Evolutionary conservation across 2,797 vertebrate species (phyloP).

Genomic region (Antennarius maculatus): DNA sequence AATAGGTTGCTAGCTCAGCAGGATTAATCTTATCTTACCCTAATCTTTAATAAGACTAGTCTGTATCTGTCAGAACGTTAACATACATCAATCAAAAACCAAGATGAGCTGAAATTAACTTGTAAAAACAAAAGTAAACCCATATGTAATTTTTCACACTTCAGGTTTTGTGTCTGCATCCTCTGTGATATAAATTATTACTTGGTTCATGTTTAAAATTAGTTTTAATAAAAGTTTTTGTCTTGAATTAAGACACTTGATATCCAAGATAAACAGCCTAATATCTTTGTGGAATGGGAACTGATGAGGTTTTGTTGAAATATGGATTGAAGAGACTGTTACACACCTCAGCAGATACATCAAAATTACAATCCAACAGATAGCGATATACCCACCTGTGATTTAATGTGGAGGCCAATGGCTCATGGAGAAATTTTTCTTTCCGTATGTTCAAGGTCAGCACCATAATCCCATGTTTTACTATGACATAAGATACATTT

Average conservation of each 20-base stretch:
- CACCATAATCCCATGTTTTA: constrained; percentile 11
- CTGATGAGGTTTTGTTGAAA: background rate
- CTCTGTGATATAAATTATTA: background rate
- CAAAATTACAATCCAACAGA: background rate
- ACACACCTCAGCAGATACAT: constrained; percentile 25
- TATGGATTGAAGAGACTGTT: background rate
- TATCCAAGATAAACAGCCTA: background rate
- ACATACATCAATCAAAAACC: no score
- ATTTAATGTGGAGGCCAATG: constrained; percentile 51
- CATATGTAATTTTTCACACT: no score
- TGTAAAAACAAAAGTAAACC: no score
- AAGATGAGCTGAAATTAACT: no score
- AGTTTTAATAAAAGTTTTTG: no score
- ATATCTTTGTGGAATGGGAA: background rate
- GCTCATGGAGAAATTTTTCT: constrained; percentile 51
- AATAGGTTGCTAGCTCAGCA: background rate
- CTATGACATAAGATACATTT: constrained; percentile 12
- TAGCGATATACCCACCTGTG: constrained; percentile 4
- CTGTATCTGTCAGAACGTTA: background rate
- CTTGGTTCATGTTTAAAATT: background rate
- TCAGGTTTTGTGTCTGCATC: background rate
- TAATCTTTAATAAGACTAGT: background rate
- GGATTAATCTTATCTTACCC: background rate
- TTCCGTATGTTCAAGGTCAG: constrained; percentile 53
- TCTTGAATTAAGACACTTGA: background rate